phyloP scores from a whole-genome alignment of 2,888 invertebrate species.

The Cheilosia grossa region DNA sequence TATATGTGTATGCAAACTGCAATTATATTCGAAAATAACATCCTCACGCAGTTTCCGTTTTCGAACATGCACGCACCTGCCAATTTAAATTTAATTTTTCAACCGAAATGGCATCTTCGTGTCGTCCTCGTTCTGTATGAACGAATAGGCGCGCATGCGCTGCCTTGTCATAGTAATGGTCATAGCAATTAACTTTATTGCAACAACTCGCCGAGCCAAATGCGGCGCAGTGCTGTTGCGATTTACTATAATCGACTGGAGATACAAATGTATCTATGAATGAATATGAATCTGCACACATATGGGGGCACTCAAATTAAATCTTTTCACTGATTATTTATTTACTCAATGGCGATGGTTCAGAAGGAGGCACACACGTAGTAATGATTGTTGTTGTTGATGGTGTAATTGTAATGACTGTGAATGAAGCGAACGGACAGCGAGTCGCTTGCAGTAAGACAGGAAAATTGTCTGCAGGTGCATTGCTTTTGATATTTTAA shows the following conservation, averaged over 20 bases:
- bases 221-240: conserved; percentile 38
- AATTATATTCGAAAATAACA: conserved; percentile 51
- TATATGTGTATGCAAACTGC: conserved; percentile 13
- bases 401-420: conserved; percentile 61
- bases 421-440: conserved; percentile 27
- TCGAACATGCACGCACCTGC: conserved; percentile 67
- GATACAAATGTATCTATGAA: conserved; percentile 65
- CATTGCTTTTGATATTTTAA: conserved; percentile 23
- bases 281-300: conserved; percentile 50
- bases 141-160: conserved; percentile 16
- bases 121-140: conserved; percentile 12
- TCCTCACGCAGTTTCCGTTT: conserved; percentile 57
- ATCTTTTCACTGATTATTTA: conserved; percentile 67
- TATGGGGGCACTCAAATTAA: conserved; percentile 64
- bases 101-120: conserved; percentile 63
- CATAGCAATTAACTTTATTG: conserved; percentile 66
- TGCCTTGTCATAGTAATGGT: conserved; percentile 66
- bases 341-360: conserved; percentile 57
- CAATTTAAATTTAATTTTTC: conserved; percentile 67
- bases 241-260: conserved; percentile 58
- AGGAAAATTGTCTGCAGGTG: conserved; percentile 52
- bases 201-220: conserved; percentile 38
- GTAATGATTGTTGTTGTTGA: conserved; percentile 27
- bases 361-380: conserved; percentile 6
- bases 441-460: conserved; percentile 32